A percentile compares a stretch with the other conserved stretches of the same genome.
Conservation (phyloP, 2,113 vertebrate genomes). For the Cyanoramphus novaezelandiae region DNA sequence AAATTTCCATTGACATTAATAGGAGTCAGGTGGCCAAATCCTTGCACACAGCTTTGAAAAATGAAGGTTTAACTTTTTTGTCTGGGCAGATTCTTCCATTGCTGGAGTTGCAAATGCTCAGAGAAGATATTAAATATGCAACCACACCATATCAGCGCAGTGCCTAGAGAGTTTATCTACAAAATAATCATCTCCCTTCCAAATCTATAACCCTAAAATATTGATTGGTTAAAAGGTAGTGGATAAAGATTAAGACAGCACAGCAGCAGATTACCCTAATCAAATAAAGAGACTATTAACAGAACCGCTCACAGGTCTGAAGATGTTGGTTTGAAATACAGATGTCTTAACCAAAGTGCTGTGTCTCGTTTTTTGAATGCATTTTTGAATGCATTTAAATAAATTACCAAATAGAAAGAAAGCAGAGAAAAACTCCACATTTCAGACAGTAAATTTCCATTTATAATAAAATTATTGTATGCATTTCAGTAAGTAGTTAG, state of each 20-base stretch:
- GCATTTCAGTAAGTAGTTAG: constrained; percentile 32
- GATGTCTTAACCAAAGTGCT: constrained; percentile 75
- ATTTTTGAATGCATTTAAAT: constrained; percentile 74
- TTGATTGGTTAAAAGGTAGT: constrained; percentile 71
- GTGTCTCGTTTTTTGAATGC: constrained; percentile 75
- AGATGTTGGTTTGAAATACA: constrained; percentile 74
- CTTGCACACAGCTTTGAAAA: constrained; percentile 32
- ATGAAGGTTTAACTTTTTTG: constrained; percentile 40
- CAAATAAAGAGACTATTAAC: constrained; percentile 70
- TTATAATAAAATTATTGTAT: constrained; percentile 70
- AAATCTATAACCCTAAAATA: constrained; percentile 72
- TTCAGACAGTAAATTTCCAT: constrained; percentile 70
- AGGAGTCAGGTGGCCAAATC: constrained; percentile 57
- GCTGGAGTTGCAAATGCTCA: constrained; percentile 36
- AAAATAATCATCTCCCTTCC: constrained; percentile 66
- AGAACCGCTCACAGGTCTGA: constrained; percentile 48
- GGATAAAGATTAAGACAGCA: constrained; percentile 60
- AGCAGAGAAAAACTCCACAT: constrained; percentile 51
- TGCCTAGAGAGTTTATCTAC: constrained; percentile 55
- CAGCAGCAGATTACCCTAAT: constrained; percentile 68
- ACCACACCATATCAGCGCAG: constrained; percentile 19
- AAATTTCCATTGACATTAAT: constrained; percentile 64
- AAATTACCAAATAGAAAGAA: constrained; percentile 73
- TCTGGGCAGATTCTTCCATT: not conserved
- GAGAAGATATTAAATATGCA: constrained; percentile 50